Percentiles rank a stretch among this genome's conserved stretches.
These are phyloP conservation scores for Ataeniobius toweri DNA, from an alignment of 2,797 vertebrate species.

Conservation along the genomic window DNA sequence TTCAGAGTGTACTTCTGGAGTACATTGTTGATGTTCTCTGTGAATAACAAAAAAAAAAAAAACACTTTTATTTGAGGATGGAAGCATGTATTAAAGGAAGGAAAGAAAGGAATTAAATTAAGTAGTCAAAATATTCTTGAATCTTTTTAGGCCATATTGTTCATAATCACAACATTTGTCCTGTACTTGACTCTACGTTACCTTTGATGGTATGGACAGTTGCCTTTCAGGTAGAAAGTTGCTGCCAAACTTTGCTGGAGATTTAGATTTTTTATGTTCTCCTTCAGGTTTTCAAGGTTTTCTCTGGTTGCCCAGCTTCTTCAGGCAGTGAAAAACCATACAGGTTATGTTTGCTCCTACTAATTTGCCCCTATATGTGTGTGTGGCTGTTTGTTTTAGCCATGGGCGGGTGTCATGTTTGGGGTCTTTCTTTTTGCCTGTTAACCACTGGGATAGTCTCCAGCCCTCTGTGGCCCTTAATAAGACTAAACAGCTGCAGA, in stretches of 20 bases:
- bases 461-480: not conserved
- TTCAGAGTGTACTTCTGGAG: not conserved
- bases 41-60: not conserved
- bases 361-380: not conserved
- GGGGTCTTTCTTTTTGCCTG: not conserved
- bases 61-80: not conserved
- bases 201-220: not conserved
- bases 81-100: not conserved
- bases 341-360: not conserved
- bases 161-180: not conserved
- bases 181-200: not conserved
- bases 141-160: not conserved
- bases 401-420: not conserved
- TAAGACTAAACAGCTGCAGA: no score
- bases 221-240: not conserved
- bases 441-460: not conserved
- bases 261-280: not conserved
- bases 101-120: not conserved
- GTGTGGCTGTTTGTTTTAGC: not conserved
- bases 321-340: not conserved
- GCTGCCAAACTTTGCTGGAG: not conserved
- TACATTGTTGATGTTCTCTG: not conserved
- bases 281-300: not conserved
- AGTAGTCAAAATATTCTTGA: not conserved
- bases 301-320: not conserved